Percentiles rank a stretch among this genome's conserved stretches.
Evolutionary conservation across 2,797 vertebrate genomes (phyloP).

Genomic region (Antrozous pallidus): DNA sequence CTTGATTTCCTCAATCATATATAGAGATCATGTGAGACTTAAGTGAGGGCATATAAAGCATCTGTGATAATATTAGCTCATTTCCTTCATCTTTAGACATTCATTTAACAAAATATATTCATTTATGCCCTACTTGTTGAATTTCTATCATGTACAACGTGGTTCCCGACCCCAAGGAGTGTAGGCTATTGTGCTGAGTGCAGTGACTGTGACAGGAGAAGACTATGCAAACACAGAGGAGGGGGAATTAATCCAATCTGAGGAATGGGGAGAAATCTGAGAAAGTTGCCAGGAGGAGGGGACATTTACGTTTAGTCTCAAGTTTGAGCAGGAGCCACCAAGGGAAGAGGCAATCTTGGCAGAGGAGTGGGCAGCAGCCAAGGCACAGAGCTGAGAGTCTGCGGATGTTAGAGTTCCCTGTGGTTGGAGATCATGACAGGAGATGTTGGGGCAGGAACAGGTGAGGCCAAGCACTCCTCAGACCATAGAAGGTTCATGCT

Average conservation of each 20-base stretch:
- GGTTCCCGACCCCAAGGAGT: not conserved
- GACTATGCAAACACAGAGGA: not conserved
- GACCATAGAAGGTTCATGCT: fast-evolving
- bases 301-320: not conserved
- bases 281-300: not conserved
- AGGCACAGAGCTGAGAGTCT: fast-evolving
- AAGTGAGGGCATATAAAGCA: not conserved
- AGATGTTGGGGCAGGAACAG: not conserved
- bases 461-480: not conserved
- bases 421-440: not conserved
- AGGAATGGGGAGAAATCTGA: not conserved
- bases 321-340: not conserved
- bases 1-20: not conserved
- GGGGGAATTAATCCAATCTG: not conserved
- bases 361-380: not conserved
- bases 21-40: not conserved
- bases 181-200: not conserved
- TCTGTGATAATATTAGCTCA: not conserved
- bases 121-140: not conserved
- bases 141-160: no score
- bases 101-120: not conserved
- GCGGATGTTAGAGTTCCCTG: fast-evolving
- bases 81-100: not conserved
- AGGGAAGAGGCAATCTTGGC: not conserved
- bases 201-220: not conserved